phyloP scores from a whole-genome alignment of 92 coral and sea anemone species.

The Zoanthus sociatus region DNA sequence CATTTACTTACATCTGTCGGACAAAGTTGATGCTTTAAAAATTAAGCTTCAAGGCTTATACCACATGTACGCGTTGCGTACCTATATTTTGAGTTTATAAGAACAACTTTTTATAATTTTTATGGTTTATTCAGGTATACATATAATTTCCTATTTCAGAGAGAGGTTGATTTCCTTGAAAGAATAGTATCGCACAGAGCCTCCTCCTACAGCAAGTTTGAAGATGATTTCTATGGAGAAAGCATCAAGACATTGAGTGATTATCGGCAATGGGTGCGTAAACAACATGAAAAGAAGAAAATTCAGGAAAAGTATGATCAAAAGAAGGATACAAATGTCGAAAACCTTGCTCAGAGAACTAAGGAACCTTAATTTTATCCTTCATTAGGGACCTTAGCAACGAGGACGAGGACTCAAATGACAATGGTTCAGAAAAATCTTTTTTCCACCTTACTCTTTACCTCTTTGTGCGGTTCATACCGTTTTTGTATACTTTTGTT shows the following conservation, averaged over 20 bases:
- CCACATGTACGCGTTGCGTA: too few relatives aligned
- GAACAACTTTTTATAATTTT: too few relatives aligned
- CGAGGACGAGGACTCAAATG: too few relatives aligned
- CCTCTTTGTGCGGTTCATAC: too few relatives aligned
- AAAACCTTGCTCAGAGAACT: conserved; percentile 54
- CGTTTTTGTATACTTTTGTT: too few relatives aligned
- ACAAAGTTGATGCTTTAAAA: too few relatives aligned
- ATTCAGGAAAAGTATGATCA: conserved; percentile 83
- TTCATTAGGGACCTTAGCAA: neutral
- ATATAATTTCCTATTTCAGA: conserved; percentile 49
- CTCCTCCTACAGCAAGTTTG: conserved; percentile 93
- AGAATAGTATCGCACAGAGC: conserved; percentile 90
- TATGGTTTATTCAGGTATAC: too few relatives aligned
- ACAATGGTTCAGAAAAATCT: too few relatives aligned
- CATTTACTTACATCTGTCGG: too few relatives aligned
- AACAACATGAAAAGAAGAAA: conserved; percentile 87
- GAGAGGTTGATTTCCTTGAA: conserved; percentile 93
- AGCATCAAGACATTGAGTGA: conserved; percentile 95
- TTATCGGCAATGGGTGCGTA: conserved; percentile 98
- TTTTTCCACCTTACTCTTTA: too few relatives aligned
- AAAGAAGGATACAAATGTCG: conserved; percentile 62
- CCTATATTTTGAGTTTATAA: too few relatives aligned
- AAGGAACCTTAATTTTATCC: conserved; percentile 48
- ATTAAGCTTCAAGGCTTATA: too few relatives aligned
- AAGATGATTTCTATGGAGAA: conserved; percentile 99